These are phyloP conservation scores for Globicephala melas DNA, from an alignment of 2,113 vertebrate species.

Conservation along the genomic window DNA sequence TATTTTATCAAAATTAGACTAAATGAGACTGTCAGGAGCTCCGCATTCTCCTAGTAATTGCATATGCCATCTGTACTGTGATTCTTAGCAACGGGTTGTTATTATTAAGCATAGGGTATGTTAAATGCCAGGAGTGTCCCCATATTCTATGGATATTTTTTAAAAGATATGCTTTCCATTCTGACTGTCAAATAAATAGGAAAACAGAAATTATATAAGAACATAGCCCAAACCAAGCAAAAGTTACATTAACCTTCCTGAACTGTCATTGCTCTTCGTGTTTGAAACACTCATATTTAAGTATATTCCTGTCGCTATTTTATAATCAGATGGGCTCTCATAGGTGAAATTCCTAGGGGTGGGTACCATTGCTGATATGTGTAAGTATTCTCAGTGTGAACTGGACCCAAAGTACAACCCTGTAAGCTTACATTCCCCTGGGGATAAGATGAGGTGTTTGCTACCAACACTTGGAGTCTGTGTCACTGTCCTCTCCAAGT, in stretches of 20 bases:
- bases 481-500: background rate
- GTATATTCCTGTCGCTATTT: background rate
- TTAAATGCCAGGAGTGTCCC: background rate
- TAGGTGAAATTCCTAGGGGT: background rate
- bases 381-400: background rate
- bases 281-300: background rate
- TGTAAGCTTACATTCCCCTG: background rate
- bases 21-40: background rate
- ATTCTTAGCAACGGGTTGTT: background rate
- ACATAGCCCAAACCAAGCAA: background rate
- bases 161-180: background rate
- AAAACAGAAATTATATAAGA: constrained; percentile 17
- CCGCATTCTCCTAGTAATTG: background rate
- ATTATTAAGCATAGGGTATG: background rate
- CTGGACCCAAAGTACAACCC: too few species aligned
- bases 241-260: background rate
- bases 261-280: background rate
- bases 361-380: background rate
- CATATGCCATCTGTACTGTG: background rate
- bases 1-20: constrained; percentile 45
- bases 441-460: background rate
- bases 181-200: background rate
- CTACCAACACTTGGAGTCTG: background rate
- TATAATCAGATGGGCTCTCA: background rate
- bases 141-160: background rate